Evolutionary conservation across 2,113 vertebrate genomes (phyloP), one percentile per base, ranked within the genome.

Genomic region (Rhineura floridana): DNA sequence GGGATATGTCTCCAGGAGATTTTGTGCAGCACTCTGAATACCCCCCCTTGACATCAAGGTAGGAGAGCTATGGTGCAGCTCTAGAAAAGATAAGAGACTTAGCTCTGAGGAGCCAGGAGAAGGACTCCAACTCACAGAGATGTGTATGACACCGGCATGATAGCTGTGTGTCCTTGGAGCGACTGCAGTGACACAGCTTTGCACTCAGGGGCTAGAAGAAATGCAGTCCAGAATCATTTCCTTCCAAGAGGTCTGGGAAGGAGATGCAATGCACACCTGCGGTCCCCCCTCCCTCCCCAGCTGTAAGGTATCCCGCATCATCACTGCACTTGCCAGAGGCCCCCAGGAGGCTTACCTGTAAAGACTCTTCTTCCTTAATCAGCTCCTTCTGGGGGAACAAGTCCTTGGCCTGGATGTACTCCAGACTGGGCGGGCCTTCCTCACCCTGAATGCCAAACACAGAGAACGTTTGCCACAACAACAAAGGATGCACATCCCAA

Each of bases 321-420:
- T 19, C 73, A 39, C 7, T 6, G 17, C 85, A 67, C 81, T 42
- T 62, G 13, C 63, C 19, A n/a, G 44, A 13, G 6, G 3, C 17
- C 44, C 50, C 39, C n/a, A 3, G 23, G 23, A 19, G 89, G 85
- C 96, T 96, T 97, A 99, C 99, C 98, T 99, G 99, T 93, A 99
- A 95, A 86, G 97, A 98, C 77, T 99, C 98, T 94, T 99, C 99
- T 92, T 99, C 99, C 96, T 99, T 99, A 88, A 99, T 96, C 91
- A 99, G 98, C 94, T 99, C 98, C 97, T 99, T 99, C 6, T 98
- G 98, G 93, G 99, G 99, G 92, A 99, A 99, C 95, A 99, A 97
- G 96, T 99, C 99, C 97, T 99, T 99, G 94, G 99, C 98, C 97
- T 99, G 98, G 96, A 99, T 99, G 93, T 99, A 99, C 97, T 99